phyloP scores from a whole-genome alignment of 2,888 invertebrate genomes.

The Mythimna loreyi region DNA sequence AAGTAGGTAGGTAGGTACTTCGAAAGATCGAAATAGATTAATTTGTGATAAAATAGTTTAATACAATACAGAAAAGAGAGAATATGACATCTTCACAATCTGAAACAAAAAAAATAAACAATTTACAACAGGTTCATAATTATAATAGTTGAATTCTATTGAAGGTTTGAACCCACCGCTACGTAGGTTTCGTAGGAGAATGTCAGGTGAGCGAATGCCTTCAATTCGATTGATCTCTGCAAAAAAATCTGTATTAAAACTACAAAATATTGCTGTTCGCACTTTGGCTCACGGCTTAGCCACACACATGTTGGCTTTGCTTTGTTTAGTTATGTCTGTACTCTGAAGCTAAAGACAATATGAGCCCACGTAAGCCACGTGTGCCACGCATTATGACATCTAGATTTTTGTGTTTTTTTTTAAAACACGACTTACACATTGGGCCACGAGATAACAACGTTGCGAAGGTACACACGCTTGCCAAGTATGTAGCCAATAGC shows the following conservation, averaged over 20 bases:
- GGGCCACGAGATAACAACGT: no score
- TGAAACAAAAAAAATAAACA: slow-evolving; percentile 26
- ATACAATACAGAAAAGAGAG: slow-evolving; percentile 36
- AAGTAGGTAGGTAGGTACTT: background rate
- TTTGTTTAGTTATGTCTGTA: no score
- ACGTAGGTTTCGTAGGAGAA: slow-evolving; percentile 51
- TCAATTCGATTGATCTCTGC: slow-evolving; percentile 44
- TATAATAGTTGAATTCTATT: background rate
- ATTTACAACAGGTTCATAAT: background rate
- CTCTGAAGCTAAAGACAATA: no score
- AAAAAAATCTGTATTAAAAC: slow-evolving; percentile 18
- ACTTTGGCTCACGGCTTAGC: background rate
- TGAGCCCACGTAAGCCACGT: no score
- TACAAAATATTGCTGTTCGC: background rate
- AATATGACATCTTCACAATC: slow-evolving; percentile 50
- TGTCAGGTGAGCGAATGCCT: slow-evolving; percentile 36
- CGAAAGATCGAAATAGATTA: background rate
- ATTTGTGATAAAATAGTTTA: background rate
- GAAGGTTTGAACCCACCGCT: slow-evolving; percentile 23
- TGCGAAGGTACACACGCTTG: no score
- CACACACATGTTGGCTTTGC: background rate
- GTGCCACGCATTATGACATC: no score
- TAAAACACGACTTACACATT: no score
- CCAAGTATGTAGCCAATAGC: no score
- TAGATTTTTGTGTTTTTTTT: no score